Conservation (phyloP, 2,113 vertebrate species). For the Lepisosteus osseus region DNA sequence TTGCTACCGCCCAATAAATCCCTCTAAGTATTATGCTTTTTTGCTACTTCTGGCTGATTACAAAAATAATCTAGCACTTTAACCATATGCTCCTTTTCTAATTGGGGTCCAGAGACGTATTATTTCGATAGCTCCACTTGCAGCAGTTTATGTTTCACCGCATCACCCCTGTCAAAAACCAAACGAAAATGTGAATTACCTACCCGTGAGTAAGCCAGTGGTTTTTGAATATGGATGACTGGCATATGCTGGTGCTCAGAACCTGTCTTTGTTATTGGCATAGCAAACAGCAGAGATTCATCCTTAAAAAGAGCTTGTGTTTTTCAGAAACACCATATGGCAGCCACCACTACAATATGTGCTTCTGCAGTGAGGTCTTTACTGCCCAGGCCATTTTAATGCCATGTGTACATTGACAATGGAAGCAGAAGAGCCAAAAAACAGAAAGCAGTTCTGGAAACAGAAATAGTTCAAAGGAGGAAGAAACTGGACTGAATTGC, state of each 20-base stretch:
- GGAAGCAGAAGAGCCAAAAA: too few relatives aligned
- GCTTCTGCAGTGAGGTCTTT: too few relatives aligned
- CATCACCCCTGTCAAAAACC: conserved; percentile 19
- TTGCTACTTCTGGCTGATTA: conserved; percentile 1
- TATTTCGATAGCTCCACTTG: conserved; percentile 33
- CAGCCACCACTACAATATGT: too few relatives aligned
- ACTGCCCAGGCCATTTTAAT: too few relatives aligned
- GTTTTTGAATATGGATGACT: not conserved
- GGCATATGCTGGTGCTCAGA: not conserved
- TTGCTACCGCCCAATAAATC: not conserved
- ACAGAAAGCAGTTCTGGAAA: too few relatives aligned
- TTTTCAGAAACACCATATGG: too few relatives aligned
- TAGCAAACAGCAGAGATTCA: too few relatives aligned
- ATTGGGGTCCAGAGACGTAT: conserved; percentile 48
- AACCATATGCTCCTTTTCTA: conserved; percentile 48
- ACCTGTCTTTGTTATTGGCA: too few relatives aligned
- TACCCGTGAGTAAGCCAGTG: not conserved
- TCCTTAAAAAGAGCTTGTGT: too few relatives aligned
- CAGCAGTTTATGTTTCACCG: conserved; percentile 37
- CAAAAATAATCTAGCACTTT: conserved; percentile 33
- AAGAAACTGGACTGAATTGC: conserved; percentile 40
- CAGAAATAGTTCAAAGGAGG: conserved; percentile 2
- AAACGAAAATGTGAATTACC: not conserved
- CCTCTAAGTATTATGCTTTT: not conserved
- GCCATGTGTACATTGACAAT: too few relatives aligned